Evolutionary conservation across 2,797 vertebrate species (phyloP).

Genomic region (Furcifer pardalis): DNA sequence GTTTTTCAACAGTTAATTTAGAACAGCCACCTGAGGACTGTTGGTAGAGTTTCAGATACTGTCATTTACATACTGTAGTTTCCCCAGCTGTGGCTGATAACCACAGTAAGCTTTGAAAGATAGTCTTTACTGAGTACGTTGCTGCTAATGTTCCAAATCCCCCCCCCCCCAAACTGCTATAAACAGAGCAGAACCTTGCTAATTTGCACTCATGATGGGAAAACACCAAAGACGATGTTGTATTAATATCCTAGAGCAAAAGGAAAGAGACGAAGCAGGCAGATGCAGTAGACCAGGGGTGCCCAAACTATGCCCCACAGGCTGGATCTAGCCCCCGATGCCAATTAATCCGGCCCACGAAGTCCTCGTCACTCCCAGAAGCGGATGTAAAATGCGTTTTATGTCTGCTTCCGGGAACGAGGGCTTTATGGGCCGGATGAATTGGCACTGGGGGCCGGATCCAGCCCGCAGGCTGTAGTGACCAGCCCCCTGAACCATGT

Average conservation of each 20-base stretch:
- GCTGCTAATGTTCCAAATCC: not conserved
- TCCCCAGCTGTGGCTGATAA: not conserved
- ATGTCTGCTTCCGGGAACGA: too few species aligned
- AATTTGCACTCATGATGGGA: not conserved
- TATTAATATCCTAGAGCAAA: not conserved
- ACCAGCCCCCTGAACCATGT: too few species aligned
- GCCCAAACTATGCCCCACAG: too few species aligned
- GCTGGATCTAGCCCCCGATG: too few species aligned
- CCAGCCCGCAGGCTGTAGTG: too few species aligned
- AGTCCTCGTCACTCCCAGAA: too few species aligned
- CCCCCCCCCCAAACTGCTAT: slow-evolving; percentile 8
- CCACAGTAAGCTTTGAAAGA: slow-evolving; percentile 3
- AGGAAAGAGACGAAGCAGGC: not conserved
- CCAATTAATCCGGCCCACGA: too few species aligned
- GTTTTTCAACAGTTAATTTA: slow-evolving; percentile 10
- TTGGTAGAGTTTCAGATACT: not conserved
- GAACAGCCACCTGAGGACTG: slow-evolving; percentile 10
- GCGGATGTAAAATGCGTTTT: too few species aligned
- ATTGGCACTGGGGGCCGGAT: too few species aligned
- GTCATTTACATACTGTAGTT: not conserved
- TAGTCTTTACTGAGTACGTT: not conserved
- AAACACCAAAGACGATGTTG: not conserved
- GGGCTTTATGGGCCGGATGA: too few species aligned
- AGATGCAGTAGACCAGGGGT: not conserved
- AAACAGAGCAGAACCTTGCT: not conserved